Evolutionary conservation across 2,888 invertebrate species (phyloP), one percentile per base, ranked within the genome.

Genomic region (Lamellibrachia columna): DNA sequence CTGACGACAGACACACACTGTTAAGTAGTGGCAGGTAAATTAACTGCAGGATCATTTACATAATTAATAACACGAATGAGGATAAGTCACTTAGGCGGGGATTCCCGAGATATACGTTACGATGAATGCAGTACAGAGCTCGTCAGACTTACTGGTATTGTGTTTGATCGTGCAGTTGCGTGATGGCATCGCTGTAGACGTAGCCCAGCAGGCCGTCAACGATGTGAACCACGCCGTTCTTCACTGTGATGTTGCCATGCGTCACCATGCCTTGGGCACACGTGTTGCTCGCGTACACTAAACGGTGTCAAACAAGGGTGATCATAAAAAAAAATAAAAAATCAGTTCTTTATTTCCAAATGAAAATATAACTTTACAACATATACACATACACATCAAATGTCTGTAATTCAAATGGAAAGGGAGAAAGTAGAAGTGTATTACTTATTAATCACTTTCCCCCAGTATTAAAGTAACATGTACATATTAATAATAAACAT

Each of bases 221-320:
- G 7, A 95, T 92, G 92, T 96, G 95, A 0, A 96, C 94, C 1
- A 95, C 95, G 3, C 95, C 95, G 92, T 96, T 96, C 6, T 90
- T 75, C 8, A 94, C 94, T 0, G 95, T 95, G 53, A 95, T 95
- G 92, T 96, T 95, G 52, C 95, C 95, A 28, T 93, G 92, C 8
- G 92, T 93, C 11, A 96, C 94, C 90, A 93, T 93, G 4, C 95
- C 95, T 8, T 94, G 95, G 1, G 95, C 95, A 7, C 94, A 95
- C 8, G 94, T 94, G 93, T 95, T 95, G 90, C 94, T 95, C 0
- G 95, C 95, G 93, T 94, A 95, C 52, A 94, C 94, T 94, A 92
- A 91, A 93, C 90, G 60, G n/a, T 91, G 58, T 55, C 15, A 92
- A 55, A 15, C 40, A 91, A 53, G 55, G 15, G 53, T 11, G 28